Base-by-base conservation (phyloP, 2,113 vertebrate genomes). In the Varanus salvator region DNA sequence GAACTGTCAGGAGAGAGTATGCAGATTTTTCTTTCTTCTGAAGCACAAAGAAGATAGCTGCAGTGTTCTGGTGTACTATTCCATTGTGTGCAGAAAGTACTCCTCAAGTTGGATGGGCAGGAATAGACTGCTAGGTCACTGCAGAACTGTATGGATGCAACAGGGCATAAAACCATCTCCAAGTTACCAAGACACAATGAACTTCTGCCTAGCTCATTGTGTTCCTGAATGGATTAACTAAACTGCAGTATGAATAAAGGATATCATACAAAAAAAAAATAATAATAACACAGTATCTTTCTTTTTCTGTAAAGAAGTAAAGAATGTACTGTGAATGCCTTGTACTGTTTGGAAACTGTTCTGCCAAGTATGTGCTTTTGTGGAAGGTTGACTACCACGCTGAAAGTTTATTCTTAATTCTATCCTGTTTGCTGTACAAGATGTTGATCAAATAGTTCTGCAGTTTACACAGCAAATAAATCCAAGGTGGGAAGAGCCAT, bases 391-490 rank as follows among this genome's bases (percentile, higher is more conserved):
- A 6, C 38, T 84, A 23, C 34, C 66, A 60, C 27, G 12, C 29
- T 31, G 44, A 85, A 44, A 72, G 17, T 8, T 31, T 85, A 31
- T 31, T 52, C 66, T 71, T 85, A 87, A 87, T 78, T 34, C 25
- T 77, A 34, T 68, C 34, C 82, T 57, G 3, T 86, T 85, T 77
- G 74, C 52, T 31, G 38, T 19, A 93, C 3, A 21, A 38, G 54
- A 86, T 93, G 69, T 17, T 87, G 50, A 12, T 80, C 6, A 90
- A 90, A 90, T 2, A 75, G 0, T 76, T 27, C 38, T 60, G 15
- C 48, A 54, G 50, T 75, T 86, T 74, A 86, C 8, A 86, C 50
- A 86, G 31, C 69, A 94, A 75, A 81, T n/a, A 71, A 19, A 44
- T 84, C 34, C 44, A 77, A 71, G 52, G 88, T 87, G 25, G 38